Evolutionary conservation across 37 sponge, comb jelly and placozoan species (phyloP).

Genomic region (Cliona cf. orientalis): DNA sequence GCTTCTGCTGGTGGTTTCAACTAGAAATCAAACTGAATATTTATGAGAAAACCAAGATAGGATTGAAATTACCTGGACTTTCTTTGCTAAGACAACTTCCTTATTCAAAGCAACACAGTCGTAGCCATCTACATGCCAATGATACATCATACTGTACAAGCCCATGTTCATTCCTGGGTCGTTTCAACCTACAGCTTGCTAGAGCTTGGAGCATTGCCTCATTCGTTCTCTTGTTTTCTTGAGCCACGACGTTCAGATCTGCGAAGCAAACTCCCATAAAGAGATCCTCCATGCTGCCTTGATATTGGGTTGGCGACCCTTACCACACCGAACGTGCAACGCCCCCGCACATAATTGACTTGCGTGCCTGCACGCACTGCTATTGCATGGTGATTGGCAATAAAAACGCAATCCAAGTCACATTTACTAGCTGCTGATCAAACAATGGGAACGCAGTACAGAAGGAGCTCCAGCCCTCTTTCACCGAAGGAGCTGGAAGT

Average conservation of each 20-base stretch:
- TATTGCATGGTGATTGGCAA: too few species aligned
- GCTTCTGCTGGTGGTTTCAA: conserved; percentile 13
- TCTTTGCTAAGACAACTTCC: conserved; percentile 34
- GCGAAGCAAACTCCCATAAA: conserved; percentile 1
- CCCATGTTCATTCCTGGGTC: not conserved
- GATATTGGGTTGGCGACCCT: too few species aligned
- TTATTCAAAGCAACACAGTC: conserved; percentile 54
- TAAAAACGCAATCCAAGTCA: too few species aligned
- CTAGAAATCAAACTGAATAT: not conserved
- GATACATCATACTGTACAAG: not conserved
- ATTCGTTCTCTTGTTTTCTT: not conserved
- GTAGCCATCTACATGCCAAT: conserved; percentile 51
- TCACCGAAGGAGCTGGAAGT: too few species aligned
- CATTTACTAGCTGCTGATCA: too few species aligned
- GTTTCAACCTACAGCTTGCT: conserved; percentile 16
- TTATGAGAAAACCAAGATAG: not conserved
- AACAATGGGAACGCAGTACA: too few species aligned
- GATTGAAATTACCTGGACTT: conserved; percentile 29
- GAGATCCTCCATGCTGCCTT: not conserved
- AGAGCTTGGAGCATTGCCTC: conserved; percentile 10
- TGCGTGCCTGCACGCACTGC: too few species aligned
- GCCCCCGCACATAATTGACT: too few species aligned
- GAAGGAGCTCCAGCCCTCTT: too few species aligned
- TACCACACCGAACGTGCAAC: too few species aligned
- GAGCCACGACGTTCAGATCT: conserved; percentile 22